Evolutionary conservation across 2,888 invertebrate species (phyloP), one percentile per base, ranked within the genome.

Genomic region (Charanyca ferruginea): DNA sequence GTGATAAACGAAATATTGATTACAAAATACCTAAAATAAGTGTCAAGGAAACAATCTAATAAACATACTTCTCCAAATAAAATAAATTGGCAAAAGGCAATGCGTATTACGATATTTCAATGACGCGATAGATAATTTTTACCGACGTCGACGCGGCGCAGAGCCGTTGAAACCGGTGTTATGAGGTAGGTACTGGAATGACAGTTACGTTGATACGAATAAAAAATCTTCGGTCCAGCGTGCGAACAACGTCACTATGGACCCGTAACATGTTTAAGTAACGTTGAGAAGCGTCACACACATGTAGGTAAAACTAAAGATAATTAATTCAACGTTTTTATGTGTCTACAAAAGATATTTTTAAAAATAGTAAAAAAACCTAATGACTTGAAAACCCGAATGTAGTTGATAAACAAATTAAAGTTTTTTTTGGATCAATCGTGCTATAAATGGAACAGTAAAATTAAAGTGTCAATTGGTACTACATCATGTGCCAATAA

Each of bases 181-280:
- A 13, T 20, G n/a, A 52, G 45, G 16, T 51, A n/a, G 45, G 8
- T 45, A 13, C 41, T 9, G 6, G 6, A 63, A 16, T 47, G 52
- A 41, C 63, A 71, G 45, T 52, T n/a, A n/a, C n/a, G n/a, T n/a
- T 9, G 11, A 2, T 1, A 42, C 16, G 20, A 60, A 23, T 61
- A 66, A 35, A 63, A 52, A 63, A 52, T 32, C 20, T 5, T 0
- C 7, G 16, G 6, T 11, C 23, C 4, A 63, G 13, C n/a, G 20
- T 23, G 28, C n/a, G 20, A 18, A 32, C 54, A 9, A 55, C 73
- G 69, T 70, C 69, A 73, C 5, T 66, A 41, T 8, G 13, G 4
- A 44, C 9, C 5, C 20, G 42, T 45, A 38, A 48, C 59, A 48
- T 18, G 54, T 52, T 52, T 47, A 16, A 25, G 28, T 25, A 65